Evolutionary conservation across 2,888 invertebrate genomes (phyloP), one percentile per base, ranked within the genome.

Genomic region (Tryphoninae sp.): DNA sequence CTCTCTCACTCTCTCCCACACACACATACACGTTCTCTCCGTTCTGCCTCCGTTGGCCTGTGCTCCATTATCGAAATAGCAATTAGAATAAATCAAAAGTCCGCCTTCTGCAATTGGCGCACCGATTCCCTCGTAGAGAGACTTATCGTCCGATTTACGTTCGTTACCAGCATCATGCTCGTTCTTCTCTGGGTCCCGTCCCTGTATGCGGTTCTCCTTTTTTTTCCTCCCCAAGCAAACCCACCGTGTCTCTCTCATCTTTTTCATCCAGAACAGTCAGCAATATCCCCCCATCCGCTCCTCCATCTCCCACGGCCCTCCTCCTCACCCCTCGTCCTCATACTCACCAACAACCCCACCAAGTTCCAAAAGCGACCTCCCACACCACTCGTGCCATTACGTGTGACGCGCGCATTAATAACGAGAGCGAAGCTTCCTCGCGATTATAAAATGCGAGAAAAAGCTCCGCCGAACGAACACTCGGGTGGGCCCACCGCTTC

Each of bases 61-160:
- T 61, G 84, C 86, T 87, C 89, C 90, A 90, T 91, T 91, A 91
- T 91, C 91, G 91, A 91, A 91, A 91, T 91, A 90, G 91, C 89
- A 91, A 91, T 91, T 91, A 91, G 90, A 89, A 90, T 91, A 91
- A 91, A 91, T 91, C 91, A 91, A 89, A 89, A 89, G 88, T 87
- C 80, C 86, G 82, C 85, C 87, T 89, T 83, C 83, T 87, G 84
- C 87, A 88, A 89, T 89, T 87, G 87, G 84, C 84, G 84, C 85
- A 84, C 86, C 86, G 86, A 88, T 89, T 88, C 84, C 83, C 81
- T 78, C 83, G 81, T 76, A 84, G 77, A 77, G 55, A 59, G 81
- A 84, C 84, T 83, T 83, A 85, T 85, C 83, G 72, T 83, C 83
- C 81, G 83, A 83, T 83, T 85, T 83, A 84, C 83, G 80, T 84